Conservation (phyloP, 1,140 invertebrate species). For the Manduca sexta region DNA sequence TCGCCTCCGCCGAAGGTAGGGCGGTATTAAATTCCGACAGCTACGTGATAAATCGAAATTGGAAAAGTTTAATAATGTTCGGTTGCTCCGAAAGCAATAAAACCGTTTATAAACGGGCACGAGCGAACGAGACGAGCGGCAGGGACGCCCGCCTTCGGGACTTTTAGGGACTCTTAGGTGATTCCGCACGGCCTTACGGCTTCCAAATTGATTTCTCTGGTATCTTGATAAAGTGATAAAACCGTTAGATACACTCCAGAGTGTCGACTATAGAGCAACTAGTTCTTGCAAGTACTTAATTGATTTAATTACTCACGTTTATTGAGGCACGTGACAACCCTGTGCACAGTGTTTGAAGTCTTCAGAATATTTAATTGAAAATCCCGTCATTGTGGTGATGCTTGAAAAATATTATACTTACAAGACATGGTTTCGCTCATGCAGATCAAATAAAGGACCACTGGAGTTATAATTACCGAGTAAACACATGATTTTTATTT, state of each 20-base stretch:
- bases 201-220: slow-evolving; percentile 59
- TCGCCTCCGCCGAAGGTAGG: slow-evolving; percentile 71
- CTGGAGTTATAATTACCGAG: too few species aligned
- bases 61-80: slow-evolving; percentile 74
- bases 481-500: too few species aligned
- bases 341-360: slow-evolving; percentile 13
- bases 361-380: slow-evolving; percentile 26
- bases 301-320: not conserved
- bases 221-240: slow-evolving; percentile 56
- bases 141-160: slow-evolving; percentile 63
- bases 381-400: slow-evolving; percentile 11
- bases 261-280: not conserved
- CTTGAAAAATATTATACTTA: not conserved
- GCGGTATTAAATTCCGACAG: slow-evolving; percentile 74
- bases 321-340: slow-evolving; percentile 13
- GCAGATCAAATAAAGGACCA: too few species aligned
- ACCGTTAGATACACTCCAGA: slow-evolving; percentile 23
- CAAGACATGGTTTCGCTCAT: not conserved
- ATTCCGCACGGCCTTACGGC: slow-evolving; percentile 48
- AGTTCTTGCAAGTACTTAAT: too few species aligned
- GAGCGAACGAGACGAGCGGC: slow-evolving; percentile 67
- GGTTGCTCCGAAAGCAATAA: slow-evolving; percentile 73
- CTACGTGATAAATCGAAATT: slow-evolving; percentile 74
- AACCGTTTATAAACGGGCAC: slow-evolving; percentile 73
- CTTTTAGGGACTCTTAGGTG: slow-evolving; percentile 68